Evolutionary conservation across 2,888 invertebrate species (phyloP).

Genomic region (Drosophila testacea): DNA sequence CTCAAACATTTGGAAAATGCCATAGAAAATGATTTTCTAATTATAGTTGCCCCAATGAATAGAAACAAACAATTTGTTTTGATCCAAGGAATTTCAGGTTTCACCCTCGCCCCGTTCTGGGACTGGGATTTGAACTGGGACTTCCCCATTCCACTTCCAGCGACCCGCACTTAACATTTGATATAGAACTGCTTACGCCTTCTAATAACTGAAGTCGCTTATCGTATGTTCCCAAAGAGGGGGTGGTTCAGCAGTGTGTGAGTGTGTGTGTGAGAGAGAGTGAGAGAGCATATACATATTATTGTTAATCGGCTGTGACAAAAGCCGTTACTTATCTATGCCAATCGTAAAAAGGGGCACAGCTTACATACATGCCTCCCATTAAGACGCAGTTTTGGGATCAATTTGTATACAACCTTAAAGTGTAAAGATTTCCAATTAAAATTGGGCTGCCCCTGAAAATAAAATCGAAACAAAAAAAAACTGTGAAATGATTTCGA

Average conservation of each 20-base stretch:
- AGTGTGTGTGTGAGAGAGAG: background rate
- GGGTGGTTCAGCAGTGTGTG: constrained; percentile 16
- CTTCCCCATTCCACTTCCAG: background rate
- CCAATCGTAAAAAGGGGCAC: constrained; percentile 27
- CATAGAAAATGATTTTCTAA: constrained; percentile 55
- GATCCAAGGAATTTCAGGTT: constrained; percentile 30
- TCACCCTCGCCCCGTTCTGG: background rate
- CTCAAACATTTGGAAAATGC: constrained; percentile 29
- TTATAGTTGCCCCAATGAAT: constrained; percentile 62
- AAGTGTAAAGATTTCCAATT: constrained; percentile 66
- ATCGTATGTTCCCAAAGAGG: constrained; percentile 24
- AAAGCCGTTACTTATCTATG: constrained; percentile 38
- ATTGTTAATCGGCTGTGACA: constrained; percentile 42
- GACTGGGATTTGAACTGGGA: background rate
- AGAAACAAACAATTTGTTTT: constrained; percentile 52
- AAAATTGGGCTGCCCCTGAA: constrained; percentile 20
- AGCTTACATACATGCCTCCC: background rate
- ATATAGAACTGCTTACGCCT: constrained; percentile 50
- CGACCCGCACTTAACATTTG: constrained; percentile 22
- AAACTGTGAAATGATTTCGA: constrained; percentile 55
- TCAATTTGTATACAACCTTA: constrained; percentile 15
- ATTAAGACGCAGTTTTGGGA: constrained; percentile 17
- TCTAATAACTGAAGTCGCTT: constrained; percentile 40
- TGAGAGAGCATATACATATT: background rate
- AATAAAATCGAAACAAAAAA: background rate